phyloP scores from a whole-genome alignment of 2,797 vertebrate genomes.

The Cirrhinus molitorella region DNA sequence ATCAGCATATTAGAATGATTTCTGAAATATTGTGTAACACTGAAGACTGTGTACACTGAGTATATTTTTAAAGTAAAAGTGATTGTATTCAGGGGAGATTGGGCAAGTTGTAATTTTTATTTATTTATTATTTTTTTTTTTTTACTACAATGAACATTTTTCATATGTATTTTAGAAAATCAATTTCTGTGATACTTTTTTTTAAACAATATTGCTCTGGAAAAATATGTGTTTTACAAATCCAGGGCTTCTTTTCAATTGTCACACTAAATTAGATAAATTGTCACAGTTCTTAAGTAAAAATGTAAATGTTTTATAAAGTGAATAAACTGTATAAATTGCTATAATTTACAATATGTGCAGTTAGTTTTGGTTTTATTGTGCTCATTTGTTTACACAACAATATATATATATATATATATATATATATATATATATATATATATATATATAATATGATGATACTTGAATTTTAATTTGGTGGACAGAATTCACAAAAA shows the following conservation, averaged over 20 bases:
- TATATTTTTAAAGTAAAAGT: background rate
- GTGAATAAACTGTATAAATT: background rate
- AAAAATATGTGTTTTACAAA: no score
- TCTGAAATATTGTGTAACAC: no score
- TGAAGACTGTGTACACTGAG: no score
- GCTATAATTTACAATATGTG: background rate
- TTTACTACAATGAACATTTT: background rate
- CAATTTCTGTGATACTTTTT: background rate
- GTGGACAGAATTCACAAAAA: background rate
- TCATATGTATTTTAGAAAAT: background rate
- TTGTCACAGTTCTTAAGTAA: background rate
- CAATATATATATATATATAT: no score
- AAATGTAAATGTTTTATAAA: no score
- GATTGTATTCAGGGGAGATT: background rate
- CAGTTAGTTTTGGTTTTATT: background rate
- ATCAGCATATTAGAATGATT: no score
- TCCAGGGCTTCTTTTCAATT: no score
- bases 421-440: no score
- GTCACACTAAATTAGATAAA: no score
- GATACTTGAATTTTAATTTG: background rate
- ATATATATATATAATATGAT: background rate
- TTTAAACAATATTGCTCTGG: background rate
- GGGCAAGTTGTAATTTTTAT: background rate
- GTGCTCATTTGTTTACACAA: background rate
- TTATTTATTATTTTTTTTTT: no score